These are phyloP conservation scores for Cebus imitator DNA, from an alignment of 2,113 vertebrate genomes.

Conservation along the genomic window DNA sequence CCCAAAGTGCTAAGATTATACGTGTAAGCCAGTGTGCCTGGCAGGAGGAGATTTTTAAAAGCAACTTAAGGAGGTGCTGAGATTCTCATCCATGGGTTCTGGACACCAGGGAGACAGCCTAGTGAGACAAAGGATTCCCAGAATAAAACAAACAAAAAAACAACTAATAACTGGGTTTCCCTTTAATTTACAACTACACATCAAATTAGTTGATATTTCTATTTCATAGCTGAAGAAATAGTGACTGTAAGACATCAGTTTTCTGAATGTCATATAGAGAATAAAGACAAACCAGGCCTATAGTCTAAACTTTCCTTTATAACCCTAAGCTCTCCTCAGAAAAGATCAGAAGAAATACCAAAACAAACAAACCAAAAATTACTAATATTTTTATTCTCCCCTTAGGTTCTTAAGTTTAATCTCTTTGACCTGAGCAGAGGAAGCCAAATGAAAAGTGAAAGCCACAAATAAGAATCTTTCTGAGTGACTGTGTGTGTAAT, in stretches of 20 bases:
- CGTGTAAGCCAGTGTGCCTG: too few species aligned
- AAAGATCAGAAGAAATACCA: not conserved
- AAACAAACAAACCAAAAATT: conserved; percentile 23
- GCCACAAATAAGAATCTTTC: not conserved
- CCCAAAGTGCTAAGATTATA: too few species aligned
- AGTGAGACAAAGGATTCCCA: not conserved
- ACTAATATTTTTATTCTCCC: conserved; percentile 18
- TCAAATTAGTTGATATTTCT: not conserved
- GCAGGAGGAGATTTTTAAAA: not conserved
- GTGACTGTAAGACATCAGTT: not conserved
- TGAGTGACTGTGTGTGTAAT: conserved; percentile 57
- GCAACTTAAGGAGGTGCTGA: not conserved
- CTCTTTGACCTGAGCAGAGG: conserved; percentile 57
- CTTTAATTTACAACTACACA: not conserved
- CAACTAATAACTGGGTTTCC: not conserved
- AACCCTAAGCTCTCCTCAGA: not conserved
- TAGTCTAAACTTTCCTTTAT: not conserved
- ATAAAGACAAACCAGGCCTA: not conserved
- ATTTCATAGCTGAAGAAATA: not conserved
- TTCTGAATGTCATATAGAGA: not conserved
- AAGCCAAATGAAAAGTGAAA: conserved; percentile 66
- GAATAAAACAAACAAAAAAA: not conserved
- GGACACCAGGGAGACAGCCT: not conserved
- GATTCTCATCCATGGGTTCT: not conserved
- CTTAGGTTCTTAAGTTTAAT: conserved; percentile 9